A percentile compares a stretch with the other conserved stretches of the same genome.
Conservation (phyloP, 2,888 invertebrate genomes). For the Pasiphila rectangulata region DNA sequence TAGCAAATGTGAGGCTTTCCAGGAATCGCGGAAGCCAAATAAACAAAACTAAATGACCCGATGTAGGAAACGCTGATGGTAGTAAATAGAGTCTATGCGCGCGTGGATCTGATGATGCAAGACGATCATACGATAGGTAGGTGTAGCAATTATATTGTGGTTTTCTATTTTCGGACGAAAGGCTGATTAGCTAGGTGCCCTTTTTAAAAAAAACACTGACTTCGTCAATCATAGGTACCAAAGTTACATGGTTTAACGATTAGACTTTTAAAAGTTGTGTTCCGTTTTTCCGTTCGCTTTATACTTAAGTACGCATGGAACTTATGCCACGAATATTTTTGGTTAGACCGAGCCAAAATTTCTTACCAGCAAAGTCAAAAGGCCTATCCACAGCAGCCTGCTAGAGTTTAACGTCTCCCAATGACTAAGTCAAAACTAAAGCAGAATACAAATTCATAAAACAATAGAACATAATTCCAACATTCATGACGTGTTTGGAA, state of each 20-base stretch:
- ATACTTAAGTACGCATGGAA: too few species aligned
- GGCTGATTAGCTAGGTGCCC: not conserved
- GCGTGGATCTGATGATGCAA: conserved; percentile 50
- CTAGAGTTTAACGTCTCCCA: not conserved
- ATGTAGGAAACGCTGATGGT: conserved; percentile 44
- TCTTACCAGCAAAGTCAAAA: too few species aligned
- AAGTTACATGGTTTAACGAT: too few species aligned
- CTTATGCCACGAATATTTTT: too few species aligned
- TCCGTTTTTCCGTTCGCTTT: too few species aligned
- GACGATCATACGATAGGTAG: conserved; percentile 37
- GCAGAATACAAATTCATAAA: conserved; percentile 11
- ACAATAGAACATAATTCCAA: conserved; percentile 12
- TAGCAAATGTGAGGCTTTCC: conserved; percentile 44
- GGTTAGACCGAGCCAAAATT: too few species aligned
- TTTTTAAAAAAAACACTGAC: too few species aligned
- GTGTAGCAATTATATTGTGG: conserved; percentile 25
- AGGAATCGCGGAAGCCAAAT: conserved; percentile 57
- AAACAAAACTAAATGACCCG: conserved; percentile 45
- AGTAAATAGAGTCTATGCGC: conserved; percentile 46
- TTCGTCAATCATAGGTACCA: too few species aligned
- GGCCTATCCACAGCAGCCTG: not conserved
- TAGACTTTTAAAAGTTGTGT: too few species aligned
- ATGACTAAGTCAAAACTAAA: conserved; percentile 2
- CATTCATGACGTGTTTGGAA: conserved; percentile 7
- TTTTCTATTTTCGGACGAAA: conserved; percentile 1